These are phyloP conservation scores for Stenoptilia bipunctidactyla DNA, from an alignment of 2,888 invertebrate genomes.

Conservation along the genomic window DNA sequence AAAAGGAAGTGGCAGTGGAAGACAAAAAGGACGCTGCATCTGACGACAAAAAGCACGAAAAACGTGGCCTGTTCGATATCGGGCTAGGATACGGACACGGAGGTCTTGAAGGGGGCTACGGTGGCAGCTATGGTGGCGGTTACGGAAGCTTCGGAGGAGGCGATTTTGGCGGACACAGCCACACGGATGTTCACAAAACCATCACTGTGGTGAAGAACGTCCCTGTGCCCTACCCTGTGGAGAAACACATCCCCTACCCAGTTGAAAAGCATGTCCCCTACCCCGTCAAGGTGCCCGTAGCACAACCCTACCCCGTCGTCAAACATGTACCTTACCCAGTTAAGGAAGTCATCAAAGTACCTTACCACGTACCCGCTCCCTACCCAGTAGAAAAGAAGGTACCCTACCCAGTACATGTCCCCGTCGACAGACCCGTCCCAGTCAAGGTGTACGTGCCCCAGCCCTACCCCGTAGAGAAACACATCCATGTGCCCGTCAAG, in stretches of 20 bases:
- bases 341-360: slow-evolving; percentile 72
- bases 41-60: slow-evolving; percentile 79
- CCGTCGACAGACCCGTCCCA: slow-evolving; percentile 62
- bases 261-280: slow-evolving; percentile 75
- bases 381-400: slow-evolving; percentile 77
- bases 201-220: slow-evolving; percentile 82
- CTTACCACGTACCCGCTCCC: slow-evolving; percentile 76
- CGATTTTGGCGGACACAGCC: slow-evolving; percentile 40
- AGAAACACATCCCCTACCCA: slow-evolving; percentile 77
- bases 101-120: slow-evolving; percentile 22
- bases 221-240: slow-evolving; percentile 79
- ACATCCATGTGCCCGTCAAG: slow-evolving; percentile 76
- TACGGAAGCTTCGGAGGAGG: slow-evolving; percentile 29
- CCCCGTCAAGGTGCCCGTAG: slow-evolving; percentile 75
- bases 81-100: slow-evolving; percentile 64
- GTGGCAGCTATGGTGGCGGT: slow-evolving; percentile 27
- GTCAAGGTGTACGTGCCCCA: slow-evolving; percentile 69
- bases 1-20: slow-evolving; percentile 69
- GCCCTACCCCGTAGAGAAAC: slow-evolving; percentile 73
- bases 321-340: slow-evolving; percentile 77
- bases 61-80: slow-evolving; percentile 61
- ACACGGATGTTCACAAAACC: slow-evolving; percentile 74
- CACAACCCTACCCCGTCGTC: slow-evolving; percentile 77
- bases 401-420: slow-evolving; percentile 68
- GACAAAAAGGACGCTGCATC: slow-evolving; percentile 64